Evolutionary conservation across 1,140 invertebrate species (phyloP), one percentile per base, ranked within the genome.

Genomic region (Ganaspis sp.): DNA sequence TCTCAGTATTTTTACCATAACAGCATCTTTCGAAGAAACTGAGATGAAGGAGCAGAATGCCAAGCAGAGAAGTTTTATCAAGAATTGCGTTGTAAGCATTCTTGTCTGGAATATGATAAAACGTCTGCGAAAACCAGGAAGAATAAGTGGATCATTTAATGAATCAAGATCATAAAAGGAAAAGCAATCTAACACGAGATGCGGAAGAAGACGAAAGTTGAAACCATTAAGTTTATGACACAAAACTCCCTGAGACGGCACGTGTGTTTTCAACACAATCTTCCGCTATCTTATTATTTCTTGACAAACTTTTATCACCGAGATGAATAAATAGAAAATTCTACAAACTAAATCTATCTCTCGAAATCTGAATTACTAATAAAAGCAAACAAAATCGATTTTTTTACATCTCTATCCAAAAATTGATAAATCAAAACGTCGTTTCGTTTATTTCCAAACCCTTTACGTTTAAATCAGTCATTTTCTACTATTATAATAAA

Each of bases 61-160:
- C 29, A 64, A 64, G 26, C 54, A 64, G 11, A 29, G 15, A 26
- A 12, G 9, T 1, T 29, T 11, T 26, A 15, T 58, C 9, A 58
- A 58, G 23, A 64, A 26, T 64, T 9, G 23, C 29, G 26, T 64
- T 64, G 12, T 29, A 64, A 29, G 54, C 54, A 64, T 26, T 64
- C 23, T 64, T 26, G 23, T 29, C 12, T 29, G 26, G 23, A 64
- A 64, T 64, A 12, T 4, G 54, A 64, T 23, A 64, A 15, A 29
- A 64, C 26, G 54, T 64, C 54, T 64, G 54, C 3, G 54, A 64
- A 15, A 64, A 64, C 54, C 54, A 64, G 54, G 54, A 64, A 64
- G 54, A 64, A 64, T 64, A 26, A 64, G 29, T 64, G 54, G 54
- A 64, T 64, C 54, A 64, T 64, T 64, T 29, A 21, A 64, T 64